phyloP scores from a whole-genome alignment of 2,113 vertebrate genomes.

The Myrmecophaga tridactyla region DNA sequence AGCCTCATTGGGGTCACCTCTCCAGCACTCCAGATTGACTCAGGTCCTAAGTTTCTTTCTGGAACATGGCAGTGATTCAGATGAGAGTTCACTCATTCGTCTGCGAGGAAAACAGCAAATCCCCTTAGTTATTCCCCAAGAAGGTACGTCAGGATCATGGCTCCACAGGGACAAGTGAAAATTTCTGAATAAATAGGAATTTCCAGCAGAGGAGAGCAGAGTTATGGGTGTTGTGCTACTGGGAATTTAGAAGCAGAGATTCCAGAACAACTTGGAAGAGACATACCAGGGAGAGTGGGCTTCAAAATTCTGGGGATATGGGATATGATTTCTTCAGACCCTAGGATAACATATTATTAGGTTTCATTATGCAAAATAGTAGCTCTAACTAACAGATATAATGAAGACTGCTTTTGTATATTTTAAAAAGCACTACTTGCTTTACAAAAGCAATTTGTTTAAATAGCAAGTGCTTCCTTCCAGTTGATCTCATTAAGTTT shows the following conservation, averaged over 20 bases:
- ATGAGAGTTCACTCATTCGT: background rate
- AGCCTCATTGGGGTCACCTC: background rate
- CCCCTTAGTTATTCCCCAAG: background rate
- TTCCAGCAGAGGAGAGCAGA: background rate
- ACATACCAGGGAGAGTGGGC: rapidly evolving
- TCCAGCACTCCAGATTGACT: background rate
- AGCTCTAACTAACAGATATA: background rate
- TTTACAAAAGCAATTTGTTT: background rate
- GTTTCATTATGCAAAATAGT: background rate
- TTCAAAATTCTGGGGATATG: too few species aligned
- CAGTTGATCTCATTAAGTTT: background rate
- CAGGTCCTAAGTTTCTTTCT: background rate
- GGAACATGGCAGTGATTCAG: background rate
- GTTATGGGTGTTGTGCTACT: background rate
- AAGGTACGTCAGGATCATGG: background rate
- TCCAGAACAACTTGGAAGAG: background rate
- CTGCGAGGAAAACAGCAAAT: background rate
- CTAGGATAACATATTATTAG: background rate
- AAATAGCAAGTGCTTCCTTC: background rate
- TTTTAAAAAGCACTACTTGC: background rate
- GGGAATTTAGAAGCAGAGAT: background rate
- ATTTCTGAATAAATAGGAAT: background rate
- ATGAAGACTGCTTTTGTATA: background rate
- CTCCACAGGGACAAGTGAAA: rapidly evolving
- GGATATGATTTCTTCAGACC: background rate